Base-by-base conservation (phyloP, 2,888 invertebrate species). In the Drosophila flavopinicola region DNA sequence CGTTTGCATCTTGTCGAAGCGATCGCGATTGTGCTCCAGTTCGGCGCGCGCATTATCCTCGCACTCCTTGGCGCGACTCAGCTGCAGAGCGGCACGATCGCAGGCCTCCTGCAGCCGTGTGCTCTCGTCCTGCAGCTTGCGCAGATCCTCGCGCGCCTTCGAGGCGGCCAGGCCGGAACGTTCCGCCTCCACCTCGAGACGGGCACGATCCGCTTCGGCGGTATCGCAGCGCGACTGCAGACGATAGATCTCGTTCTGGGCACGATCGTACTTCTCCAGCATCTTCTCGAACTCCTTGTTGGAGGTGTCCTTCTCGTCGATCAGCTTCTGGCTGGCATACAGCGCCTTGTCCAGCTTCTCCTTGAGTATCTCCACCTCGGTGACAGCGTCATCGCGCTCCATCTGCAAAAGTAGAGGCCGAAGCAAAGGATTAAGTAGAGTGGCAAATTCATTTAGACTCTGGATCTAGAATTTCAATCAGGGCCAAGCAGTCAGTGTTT, bases 21-120 rank as follows among this genome's bases (percentile, higher is more conserved):
- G 93, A 80, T 98, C 97, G 41, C 97, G 93, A 67, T 96, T 94
- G 93, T 97, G 95, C 90, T 97, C 97, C 23, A 96, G 93, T 84
- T 97, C 97, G 88, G 96, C 96, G 85, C 97, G 96, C 24, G 96
- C 95, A 89, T 97, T 97, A 78, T 98, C 97, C 92, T 98, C 98
- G 80, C 95, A 94, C 91, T 98, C 98, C 90, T 97, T 97, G 49
- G 96, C 95, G 76, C 97, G 94, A 57, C 94, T 94, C 23, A 97
- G 92, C 90, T 98, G 97, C 78, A 97, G 92, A 9, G 96, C 95
- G 11, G 96, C 95, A 69, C 97, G 93, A 84, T 97, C 97, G 88
- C 97, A 97, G 92, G 96, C 94, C 92, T 98, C 97, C 90, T 97
- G 97, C 51, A 97, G 91, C 64, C 96, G 94, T 47, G 95, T 94